Conservation (phyloP, 1,140 invertebrate species). For the Pogonognathellus flavescens region DNA sequence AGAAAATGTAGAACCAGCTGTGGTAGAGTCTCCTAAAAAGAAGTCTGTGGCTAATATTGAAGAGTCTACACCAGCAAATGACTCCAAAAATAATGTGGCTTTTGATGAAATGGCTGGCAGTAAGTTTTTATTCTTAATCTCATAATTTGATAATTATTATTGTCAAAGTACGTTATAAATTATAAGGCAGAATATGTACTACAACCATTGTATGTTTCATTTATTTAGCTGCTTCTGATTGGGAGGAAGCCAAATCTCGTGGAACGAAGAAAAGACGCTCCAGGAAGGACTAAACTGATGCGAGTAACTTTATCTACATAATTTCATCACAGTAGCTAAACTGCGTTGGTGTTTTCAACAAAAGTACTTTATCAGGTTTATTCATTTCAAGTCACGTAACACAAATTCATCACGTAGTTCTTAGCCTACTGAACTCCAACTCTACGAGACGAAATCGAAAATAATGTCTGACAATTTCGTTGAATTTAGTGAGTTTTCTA, state of each 20-base stretch:
- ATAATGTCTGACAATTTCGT: not conserved
- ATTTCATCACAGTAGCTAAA: constrained; percentile 11
- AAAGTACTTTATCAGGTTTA: constrained; percentile 24
- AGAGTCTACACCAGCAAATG: not conserved
- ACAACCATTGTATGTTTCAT: not conserved
- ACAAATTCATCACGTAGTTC: constrained; percentile 27
- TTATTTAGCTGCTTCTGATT: constrained; percentile 50
- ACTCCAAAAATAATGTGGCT: constrained; percentile 60
- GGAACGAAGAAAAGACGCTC: constrained; percentile 62
- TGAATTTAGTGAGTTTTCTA: not conserved
- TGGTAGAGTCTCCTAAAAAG: constrained; percentile 1
- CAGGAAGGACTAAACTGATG: constrained; percentile 57
- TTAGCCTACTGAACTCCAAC: no score
- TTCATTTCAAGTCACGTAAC: constrained; percentile 20
- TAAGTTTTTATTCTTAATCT: constrained; percentile 13
- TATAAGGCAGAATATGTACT: not conserved
- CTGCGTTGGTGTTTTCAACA: not conserved
- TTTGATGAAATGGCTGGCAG: constrained; percentile 66
- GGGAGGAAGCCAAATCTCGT: constrained; percentile 66
- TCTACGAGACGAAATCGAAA: not conserved
- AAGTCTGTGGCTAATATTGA: not conserved
- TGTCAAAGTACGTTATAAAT: not conserved
- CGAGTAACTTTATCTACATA: constrained; percentile 23
- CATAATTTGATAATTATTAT: not conserved
- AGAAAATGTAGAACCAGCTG: not conserved